Evolutionary conservation across 2,888 invertebrate genomes (phyloP), one percentile per base, ranked within the genome.

Genomic region (Hydrotaea diabolus): DNA sequence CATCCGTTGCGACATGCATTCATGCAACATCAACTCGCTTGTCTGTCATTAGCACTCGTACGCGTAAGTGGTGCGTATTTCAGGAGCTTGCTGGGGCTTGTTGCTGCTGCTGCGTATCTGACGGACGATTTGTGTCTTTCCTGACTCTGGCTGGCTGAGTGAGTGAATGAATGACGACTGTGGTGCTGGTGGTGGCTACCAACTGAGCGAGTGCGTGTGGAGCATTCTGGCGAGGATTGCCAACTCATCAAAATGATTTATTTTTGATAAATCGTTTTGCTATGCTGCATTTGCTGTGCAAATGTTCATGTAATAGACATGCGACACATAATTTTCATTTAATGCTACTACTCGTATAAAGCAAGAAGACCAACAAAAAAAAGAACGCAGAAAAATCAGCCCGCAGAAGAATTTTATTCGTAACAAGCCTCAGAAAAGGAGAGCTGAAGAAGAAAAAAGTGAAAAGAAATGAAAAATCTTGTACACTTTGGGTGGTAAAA

Each of bases 191-290:
- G 55, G 69, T 23, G 69, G 17, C 46, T 80, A 69, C 77, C 83
- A 83, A 72, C 53, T 71, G 69, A 77, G 66, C 73, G 55, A 80
- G 31, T 74, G 23, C 59, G 59, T 26, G 8, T 59, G 49, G 49
- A 62, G n/a, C 31, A 7, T 62, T 62, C 23, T 62, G n/a, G 74
- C 36, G 57, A 79, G 78, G 71, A 66, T 80, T 82, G 77, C 88
- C 87, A 87, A 88, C 89, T 89, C 89, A 88, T 90, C 88, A 89
- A 89, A 89, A 91, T 91, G 90, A 91, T 91, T 91, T 91, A 91
- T 90, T 90, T 91, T 91, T 91, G 90, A 91, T 91, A 91, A 91
- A 91, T 91, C 89, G 87, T 88, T 82, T 86, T 76, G 83, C 83
- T 81, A 82, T 81, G 86, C 86, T 85, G 81, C 83, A 83, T 81